A percentile compares a stretch with the other conserved stretches of the same genome.
Evolutionary conservation across 2,888 invertebrate genomes (phyloP).

Genomic region (Sinhomidia bicolor): DNA sequence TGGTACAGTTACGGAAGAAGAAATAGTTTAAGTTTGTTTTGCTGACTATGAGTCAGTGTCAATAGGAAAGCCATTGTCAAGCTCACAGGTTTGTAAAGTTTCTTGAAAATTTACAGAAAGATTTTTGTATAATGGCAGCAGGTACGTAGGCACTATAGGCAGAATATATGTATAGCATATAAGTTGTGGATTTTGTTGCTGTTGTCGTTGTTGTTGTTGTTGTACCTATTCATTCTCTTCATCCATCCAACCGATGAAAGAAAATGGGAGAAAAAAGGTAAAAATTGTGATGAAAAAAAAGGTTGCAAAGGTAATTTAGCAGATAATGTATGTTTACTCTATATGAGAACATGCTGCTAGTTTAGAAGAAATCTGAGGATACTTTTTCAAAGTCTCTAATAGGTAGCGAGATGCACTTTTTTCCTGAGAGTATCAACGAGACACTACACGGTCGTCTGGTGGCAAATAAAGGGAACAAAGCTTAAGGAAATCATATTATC

Average conservation of each 20-base stretch:
- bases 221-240: constrained; percentile 31
- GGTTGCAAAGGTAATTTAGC: constrained; percentile 1
- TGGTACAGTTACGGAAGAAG: constrained; percentile 56
- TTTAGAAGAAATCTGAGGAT: background rate
- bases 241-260: constrained; percentile 55
- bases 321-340: background rate
- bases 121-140: constrained; percentile 13
- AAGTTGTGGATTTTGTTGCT: too few species aligned
- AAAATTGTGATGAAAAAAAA: constrained; percentile 40
- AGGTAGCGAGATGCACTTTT: background rate
- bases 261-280: constrained; percentile 53
- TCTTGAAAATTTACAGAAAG: background rate
- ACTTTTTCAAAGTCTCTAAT: too few species aligned
- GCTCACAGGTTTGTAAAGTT: background rate
- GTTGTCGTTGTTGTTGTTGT: too few species aligned
- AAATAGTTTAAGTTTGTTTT: constrained; percentile 6
- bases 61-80: constrained; percentile 27
- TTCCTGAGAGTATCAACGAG: background rate
- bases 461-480: constrained; percentile 10
- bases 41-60: constrained; percentile 20
- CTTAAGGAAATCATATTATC: background rate
- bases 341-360: background rate
- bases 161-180: too few species aligned
- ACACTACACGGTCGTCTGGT: too few species aligned
- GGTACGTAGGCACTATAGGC: too few species aligned